phyloP scores from a whole-genome alignment of 2,797 vertebrate species.

The Dendrocincla tyrannina region DNA sequence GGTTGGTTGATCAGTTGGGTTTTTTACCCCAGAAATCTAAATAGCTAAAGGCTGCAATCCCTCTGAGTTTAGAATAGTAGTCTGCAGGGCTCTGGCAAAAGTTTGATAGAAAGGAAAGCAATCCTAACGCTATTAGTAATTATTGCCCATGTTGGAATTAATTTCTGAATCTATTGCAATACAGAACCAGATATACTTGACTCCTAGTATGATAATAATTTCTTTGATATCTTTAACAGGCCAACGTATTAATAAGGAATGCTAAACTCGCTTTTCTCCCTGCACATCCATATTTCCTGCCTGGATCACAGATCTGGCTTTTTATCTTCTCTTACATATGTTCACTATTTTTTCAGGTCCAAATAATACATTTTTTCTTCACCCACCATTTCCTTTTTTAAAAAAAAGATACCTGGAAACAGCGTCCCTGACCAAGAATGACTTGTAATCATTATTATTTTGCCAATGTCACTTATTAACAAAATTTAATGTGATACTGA shows the following conservation, averaged over 20 bases:
- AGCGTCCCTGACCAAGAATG: neutral
- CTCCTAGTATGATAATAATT: neutral
- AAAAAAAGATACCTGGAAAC: neutral
- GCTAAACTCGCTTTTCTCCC: neutral
- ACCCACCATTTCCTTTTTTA: neutral
- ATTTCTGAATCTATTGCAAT: neutral
- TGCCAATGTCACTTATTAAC: neutral
- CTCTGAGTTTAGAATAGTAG: neutral
- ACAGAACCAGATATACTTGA: neutral
- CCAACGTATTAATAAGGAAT: neutral
- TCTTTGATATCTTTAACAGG: neutral
- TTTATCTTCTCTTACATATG: neutral
- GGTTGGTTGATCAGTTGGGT: too few species aligned
- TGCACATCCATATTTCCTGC: neutral
- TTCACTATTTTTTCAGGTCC: neutral
- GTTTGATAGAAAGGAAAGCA: neutral
- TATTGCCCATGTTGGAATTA: neutral
- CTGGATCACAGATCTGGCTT: neutral
- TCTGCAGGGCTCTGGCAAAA: neutral
- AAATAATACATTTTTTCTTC: neutral
- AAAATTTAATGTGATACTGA: neutral
- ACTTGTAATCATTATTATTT: neutral
- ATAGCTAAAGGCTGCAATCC: neutral
- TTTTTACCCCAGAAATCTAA: neutral
- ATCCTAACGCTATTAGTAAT: neutral